phyloP scores from a whole-genome alignment of 2,797 vertebrate genomes.

The Dicrostonyx torquatus region DNA sequence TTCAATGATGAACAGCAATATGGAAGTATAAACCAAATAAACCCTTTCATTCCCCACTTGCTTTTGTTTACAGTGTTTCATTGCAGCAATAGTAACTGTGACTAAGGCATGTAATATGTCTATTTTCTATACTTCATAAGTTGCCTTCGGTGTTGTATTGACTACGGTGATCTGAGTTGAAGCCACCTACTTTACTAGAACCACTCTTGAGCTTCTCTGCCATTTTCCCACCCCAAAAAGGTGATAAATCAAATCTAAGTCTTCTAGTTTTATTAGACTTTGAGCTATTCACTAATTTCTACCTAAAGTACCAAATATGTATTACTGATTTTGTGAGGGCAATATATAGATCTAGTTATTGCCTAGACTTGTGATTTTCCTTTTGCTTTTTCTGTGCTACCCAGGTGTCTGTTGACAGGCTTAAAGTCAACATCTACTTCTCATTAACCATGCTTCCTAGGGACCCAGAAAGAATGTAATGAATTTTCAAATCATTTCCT shows the following conservation, averaged over 20 bases:
- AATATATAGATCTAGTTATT: neutral
- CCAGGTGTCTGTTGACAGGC: neutral
- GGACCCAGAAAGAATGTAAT: neutral
- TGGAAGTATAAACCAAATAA: neutral
- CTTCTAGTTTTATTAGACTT: neutral
- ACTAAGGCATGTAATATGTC: neutral
- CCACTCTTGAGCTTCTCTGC: neutral
- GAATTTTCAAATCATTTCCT: neutral
- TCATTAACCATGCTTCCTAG: neutral
- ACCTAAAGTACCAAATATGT: neutral
- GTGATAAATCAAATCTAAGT: neutral
- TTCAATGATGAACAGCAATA: neutral
- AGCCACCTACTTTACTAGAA: neutral
- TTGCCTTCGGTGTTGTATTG: neutral
- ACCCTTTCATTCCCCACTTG: neutral
- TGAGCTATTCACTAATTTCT: neutral
- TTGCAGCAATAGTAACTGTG: neutral
- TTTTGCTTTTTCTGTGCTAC: neutral
- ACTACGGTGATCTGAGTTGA: neutral
- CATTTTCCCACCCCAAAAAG: neutral
- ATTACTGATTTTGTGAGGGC: conserved; percentile 1
- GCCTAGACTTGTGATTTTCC: neutral
- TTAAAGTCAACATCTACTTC: neutral
- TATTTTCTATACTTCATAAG: neutral
- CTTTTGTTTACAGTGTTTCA: neutral